phyloP scores from a whole-genome alignment of 2,113 vertebrate genomes.

The Cololabis saira region DNA sequence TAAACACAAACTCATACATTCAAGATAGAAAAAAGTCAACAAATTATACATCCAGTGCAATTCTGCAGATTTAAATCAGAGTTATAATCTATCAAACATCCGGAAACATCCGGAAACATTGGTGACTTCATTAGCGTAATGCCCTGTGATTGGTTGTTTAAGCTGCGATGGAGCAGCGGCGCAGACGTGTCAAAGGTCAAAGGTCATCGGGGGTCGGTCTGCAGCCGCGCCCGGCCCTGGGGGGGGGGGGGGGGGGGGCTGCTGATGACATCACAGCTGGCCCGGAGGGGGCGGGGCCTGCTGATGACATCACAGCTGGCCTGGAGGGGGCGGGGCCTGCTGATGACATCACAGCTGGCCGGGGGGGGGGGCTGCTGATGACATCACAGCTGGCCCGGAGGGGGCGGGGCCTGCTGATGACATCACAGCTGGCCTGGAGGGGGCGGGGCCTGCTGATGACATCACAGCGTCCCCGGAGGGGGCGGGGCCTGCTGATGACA shows the following conservation, averaged over 20 bases:
- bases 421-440: neutral
- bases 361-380: too few species aligned
- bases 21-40: constrained; percentile 41
- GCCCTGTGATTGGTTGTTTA: constrained; percentile 29
- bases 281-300: neutral
- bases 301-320: constrained; percentile 15
- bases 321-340: neutral
- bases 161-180: neutral
- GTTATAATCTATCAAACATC: neutral
- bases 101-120: neutral
- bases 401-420: too few species aligned
- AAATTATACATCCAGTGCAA: constrained; percentile 34
- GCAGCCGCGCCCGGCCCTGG: neutral
- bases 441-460: constrained; percentile 12
- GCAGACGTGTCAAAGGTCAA: neutral
- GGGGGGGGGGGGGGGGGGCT: too few species aligned
- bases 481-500: too few species aligned
- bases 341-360: constrained; percentile 22
- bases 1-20: constrained; percentile 20
- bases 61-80: constrained; percentile 8
- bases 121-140: constrained; percentile 54
- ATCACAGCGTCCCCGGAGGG: neutral
- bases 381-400: too few species aligned
- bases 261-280: too few species aligned
- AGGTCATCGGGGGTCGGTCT: neutral